Evolutionary conservation across 2,113 vertebrate genomes (phyloP).

Genomic region (Passer domesticus): DNA sequence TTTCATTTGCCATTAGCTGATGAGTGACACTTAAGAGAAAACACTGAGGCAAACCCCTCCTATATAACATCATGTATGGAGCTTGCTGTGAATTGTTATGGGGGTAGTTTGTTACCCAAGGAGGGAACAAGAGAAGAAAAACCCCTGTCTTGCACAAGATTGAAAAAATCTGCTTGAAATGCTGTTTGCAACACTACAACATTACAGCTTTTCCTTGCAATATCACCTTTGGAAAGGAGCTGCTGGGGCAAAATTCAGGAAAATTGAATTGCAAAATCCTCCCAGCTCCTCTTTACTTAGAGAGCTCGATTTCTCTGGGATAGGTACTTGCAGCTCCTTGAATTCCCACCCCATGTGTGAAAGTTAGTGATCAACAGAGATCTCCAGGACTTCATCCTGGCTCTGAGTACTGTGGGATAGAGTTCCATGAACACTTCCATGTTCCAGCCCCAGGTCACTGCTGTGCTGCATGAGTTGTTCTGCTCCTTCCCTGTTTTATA

Average conservation of each 20-base stretch:
- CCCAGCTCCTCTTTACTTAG: neutral
- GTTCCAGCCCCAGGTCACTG: neutral
- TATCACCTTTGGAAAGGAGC: neutral
- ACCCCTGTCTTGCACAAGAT: neutral
- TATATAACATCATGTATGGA: accelerated
- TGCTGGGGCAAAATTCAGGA: neutral
- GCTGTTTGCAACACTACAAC: neutral
- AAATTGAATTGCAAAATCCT: neutral
- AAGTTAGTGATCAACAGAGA: neutral
- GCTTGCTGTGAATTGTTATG: neutral
- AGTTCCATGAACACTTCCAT: accelerated
- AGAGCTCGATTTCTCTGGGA: neutral
- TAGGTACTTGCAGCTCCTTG: neutral
- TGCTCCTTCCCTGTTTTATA: neutral
- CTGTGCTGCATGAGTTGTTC: neutral
- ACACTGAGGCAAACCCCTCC: neutral
- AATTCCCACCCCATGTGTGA: neutral
- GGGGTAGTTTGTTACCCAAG: neutral
- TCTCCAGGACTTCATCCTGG: neutral
- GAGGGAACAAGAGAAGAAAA: neutral
- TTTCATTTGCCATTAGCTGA: neutral
- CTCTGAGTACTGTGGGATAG: neutral
- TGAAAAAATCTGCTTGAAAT: neutral
- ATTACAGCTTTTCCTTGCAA: neutral
- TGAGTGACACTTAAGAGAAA: neutral